Base-by-base conservation (phyloP, 2,888 invertebrate species). In the Caenorhabditis uteleia region DNA sequence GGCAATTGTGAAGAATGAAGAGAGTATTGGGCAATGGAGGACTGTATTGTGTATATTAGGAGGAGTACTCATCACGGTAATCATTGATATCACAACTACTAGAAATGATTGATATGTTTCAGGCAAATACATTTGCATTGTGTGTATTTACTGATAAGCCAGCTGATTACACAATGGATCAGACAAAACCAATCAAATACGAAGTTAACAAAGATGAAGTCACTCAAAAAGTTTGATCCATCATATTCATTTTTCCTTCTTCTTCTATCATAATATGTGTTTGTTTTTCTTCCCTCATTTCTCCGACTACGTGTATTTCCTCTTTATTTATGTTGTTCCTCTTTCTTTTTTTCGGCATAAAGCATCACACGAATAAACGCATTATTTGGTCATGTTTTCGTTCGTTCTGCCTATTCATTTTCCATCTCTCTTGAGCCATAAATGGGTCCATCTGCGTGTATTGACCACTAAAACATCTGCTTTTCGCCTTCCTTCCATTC, bases 1-100 rank as follows among this genome's bases (percentile, higher is more conserved):
- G 7, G 57, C 69, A 1, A 68, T 76, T 21, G 73, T 78, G 2
- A 53, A 59, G 16, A 64, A 76, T 26, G 76, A 76, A 39, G 68
- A 47, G 2, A 56, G 51, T 27, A 40, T 45, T 14, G 54, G 27
- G 3, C 61, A 69, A 33, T 72, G 72, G 71, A 46, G 55, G 27
- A 47, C 47, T 31, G 66, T 66, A 3, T 51, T 65, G 16, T 55
- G 56, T 31, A 47, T 56, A 31, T 26, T 65, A 10, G 65, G 65
- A 34, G 50, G 46, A 12, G 8, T 65, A 10, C 36, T 50, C 21
- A 16, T 65, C 34, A 18, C 33, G 27, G 65, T 65, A n/a, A n/a
- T n/a, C n/a, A n/a, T n/a, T n/a, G n/a, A n/a, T n/a, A n/a, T n/a
- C n/a, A n/a, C n/a, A n/a, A n/a, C n/a, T 42, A 8, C 7, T 10